Base-by-base conservation (phyloP, 2,113 vertebrate species). In the Mohoua ochrocephala region DNA sequence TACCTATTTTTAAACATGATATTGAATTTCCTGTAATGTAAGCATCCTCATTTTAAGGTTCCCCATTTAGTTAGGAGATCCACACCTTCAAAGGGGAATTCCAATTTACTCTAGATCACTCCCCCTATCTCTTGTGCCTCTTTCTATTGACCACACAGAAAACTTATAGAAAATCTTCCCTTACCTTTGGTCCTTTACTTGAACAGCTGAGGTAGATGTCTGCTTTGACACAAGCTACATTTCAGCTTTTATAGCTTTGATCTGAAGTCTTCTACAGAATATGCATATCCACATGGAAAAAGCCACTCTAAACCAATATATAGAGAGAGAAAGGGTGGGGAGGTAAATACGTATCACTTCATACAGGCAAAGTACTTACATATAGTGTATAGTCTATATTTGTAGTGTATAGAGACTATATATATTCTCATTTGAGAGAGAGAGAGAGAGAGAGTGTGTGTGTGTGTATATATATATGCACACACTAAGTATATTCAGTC, bases 301-400 rank as follows among this genome's bases (percentile, higher is more conserved):
- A 77, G 6, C 4, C 30, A 35, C 21, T 64, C 15, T 41, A 56
- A 85, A 82, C 41, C 11, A 70, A 41, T 26, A 31, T 6, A 45
- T 4, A 63, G 52, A 45, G 7, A 26, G 2, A 0, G 0, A 39
- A 53, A 71, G 10, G 2, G 1, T 42, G 5, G 8, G 15, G 35
- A 59, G 7, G 20, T 49, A 67, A 41, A 52, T 37, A 49, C 13
- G 2, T 50, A 5, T 59, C 15, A 15, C 23, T 52, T 3, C 52
- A 65, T 33, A 47, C n/a, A 47, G 15, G 17, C 18, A 47, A 45
- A 33, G 2, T 35, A 64, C 31, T 73, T 49, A 23, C 30, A 27
- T 7, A 18, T 7, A 33, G 7, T n/a, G 19, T 19, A 5, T 22
- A 33, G 8, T 21, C 24, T 68, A 3, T 49, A 39, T 70, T 31